phyloP scores from a whole-genome alignment of 2,797 vertebrate genomes.

The Peromyscus melanophrys region DNA sequence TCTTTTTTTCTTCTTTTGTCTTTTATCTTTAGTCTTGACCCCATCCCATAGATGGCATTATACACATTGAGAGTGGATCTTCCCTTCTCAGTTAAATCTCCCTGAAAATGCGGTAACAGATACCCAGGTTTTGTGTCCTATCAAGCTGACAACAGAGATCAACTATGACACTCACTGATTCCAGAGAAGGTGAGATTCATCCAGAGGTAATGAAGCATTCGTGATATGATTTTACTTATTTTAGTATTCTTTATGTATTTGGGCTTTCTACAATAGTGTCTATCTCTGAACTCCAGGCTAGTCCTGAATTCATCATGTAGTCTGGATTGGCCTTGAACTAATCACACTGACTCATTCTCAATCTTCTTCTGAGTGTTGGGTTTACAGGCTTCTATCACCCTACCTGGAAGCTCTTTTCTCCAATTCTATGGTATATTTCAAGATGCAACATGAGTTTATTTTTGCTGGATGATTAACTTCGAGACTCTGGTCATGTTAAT shows the following conservation, averaged over 20 bases:
- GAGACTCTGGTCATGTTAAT: neutral
- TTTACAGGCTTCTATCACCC: neutral
- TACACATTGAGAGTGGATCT: neutral
- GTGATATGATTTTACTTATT: neutral
- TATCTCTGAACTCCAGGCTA: neutral
- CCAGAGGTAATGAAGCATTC: neutral
- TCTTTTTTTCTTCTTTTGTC: neutral
- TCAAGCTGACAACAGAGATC: neutral
- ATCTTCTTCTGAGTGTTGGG: neutral
- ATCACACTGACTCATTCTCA: neutral
- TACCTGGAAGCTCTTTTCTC: neutral
- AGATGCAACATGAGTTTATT: neutral
- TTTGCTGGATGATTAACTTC: neutral
- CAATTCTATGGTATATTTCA: neutral
- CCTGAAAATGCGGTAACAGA: neutral
- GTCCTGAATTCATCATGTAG: neutral
- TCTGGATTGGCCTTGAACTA: neutral
- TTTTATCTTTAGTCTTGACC: neutral
- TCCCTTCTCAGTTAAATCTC: neutral
- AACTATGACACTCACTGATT: neutral
- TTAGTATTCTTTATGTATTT: neutral
- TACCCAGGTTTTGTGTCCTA: too few species aligned
- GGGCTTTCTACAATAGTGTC: neutral
- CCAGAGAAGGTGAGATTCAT: neutral
- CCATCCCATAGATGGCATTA: neutral